Evolutionary conservation across 2,888 invertebrate genomes (phyloP).

Genomic region (Spodoptera exigua): DNA sequence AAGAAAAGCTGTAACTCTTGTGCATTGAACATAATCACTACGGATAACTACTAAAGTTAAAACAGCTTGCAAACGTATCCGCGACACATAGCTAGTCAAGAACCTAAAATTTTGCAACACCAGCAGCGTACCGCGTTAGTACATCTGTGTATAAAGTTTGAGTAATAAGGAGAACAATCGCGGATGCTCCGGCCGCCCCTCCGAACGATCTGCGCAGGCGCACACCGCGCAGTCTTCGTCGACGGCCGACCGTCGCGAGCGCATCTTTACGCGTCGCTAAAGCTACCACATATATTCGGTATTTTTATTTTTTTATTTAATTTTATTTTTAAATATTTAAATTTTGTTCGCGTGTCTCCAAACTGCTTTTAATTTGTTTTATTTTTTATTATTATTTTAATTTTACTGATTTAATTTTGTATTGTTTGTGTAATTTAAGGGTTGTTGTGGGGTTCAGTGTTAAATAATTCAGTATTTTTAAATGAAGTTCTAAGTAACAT

Average conservation of each 20-base stretch:
- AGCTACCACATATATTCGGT: constrained; percentile 60
- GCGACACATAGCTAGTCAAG: constrained; percentile 25
- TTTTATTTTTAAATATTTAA: constrained; percentile 30
- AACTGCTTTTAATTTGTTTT: constrained; percentile 52
- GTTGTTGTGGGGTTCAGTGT: constrained; percentile 10
- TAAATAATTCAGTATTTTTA: neutral
- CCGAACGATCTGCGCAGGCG: constrained; percentile 58
- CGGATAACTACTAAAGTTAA: neutral
- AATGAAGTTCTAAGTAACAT: constrained; percentile 4
- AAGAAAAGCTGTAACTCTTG: no score
- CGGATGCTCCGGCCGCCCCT: constrained; percentile 59
- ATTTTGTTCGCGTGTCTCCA: constrained; percentile 35
- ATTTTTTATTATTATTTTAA: constrained; percentile 6
- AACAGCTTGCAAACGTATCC: constrained; percentile 22
- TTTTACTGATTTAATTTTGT: neutral
- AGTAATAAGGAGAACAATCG: constrained; percentile 62
- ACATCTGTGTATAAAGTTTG: constrained; percentile 64
- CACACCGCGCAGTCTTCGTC: constrained; percentile 67
- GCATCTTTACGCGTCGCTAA: constrained; percentile 68
- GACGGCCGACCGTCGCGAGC: constrained; percentile 69
- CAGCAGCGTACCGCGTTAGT: constrained; percentile 51
- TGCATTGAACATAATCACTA: no score
- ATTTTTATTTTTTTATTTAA: constrained; percentile 54
- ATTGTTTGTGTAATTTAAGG: constrained; percentile 18
- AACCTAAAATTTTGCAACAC: constrained; percentile 56